Evolutionary conservation across 2,113 vertebrate genomes (phyloP).

Genomic region (Rhombomys opimus): DNA sequence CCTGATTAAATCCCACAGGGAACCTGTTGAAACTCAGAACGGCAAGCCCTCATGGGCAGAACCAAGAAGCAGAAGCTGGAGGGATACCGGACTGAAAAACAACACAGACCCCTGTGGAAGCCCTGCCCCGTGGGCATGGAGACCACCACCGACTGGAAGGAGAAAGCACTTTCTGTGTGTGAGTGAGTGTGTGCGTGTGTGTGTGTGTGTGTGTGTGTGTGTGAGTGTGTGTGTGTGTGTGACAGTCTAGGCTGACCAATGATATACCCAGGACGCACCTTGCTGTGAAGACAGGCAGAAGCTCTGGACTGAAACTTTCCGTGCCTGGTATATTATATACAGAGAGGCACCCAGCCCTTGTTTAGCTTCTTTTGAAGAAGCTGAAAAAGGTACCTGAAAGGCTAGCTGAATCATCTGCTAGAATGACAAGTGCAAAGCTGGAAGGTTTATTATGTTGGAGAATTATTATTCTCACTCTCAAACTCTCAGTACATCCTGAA

Average conservation of each 20-base stretch:
- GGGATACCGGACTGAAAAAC: neutral
- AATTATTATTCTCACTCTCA: neutral
- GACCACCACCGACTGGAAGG: neutral
- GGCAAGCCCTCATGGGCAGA: neutral
- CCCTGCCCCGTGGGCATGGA: no score
- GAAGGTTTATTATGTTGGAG: neutral
- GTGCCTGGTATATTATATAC: neutral
- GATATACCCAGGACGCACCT: neutral
- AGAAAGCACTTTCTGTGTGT: neutral
- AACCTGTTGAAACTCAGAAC: neutral
- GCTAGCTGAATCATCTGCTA: neutral
- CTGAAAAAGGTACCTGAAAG: neutral
- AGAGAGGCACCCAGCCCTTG: neutral
- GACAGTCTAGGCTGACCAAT: no score
- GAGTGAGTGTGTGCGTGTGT: neutral
- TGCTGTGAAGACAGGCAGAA: neutral
- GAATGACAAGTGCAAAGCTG: neutral
- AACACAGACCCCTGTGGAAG: neutral
- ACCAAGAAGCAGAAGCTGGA: neutral
- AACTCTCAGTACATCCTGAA: neutral
- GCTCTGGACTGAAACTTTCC: neutral
- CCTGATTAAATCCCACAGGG: neutral
- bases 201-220: neutral
- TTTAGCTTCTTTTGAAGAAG: constrained; percentile 22
- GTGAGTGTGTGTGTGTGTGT: neutral